These are phyloP conservation scores for Artibeus jamaicensis DNA, from an alignment of 2,797 vertebrate genomes.

Conservation along the genomic window DNA sequence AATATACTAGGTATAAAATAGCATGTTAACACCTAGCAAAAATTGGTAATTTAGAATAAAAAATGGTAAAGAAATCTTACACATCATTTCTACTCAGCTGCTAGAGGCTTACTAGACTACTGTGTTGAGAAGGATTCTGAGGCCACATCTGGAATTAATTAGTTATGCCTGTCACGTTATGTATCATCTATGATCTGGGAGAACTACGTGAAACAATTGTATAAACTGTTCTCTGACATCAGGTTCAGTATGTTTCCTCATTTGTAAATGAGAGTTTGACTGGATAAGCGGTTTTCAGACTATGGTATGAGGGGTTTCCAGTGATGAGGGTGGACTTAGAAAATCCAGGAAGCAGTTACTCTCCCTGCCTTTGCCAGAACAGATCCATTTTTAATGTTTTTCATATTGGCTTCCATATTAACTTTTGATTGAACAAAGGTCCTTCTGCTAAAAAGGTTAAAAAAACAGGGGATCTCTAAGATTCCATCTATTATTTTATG, in stretches of 20 bases:
- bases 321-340: not conserved
- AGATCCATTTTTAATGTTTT: not conserved
- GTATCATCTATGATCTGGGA: constrained; percentile 12
- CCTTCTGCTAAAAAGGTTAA: not conserved
- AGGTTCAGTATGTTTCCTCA: constrained; percentile 6
- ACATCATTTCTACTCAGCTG: not conserved
- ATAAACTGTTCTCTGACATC: constrained; percentile 11
- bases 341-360: not conserved
- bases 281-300: not conserved
- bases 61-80: not conserved
- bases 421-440: not conserved
- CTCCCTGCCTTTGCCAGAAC: not conserved
- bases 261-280: constrained; percentile 12
- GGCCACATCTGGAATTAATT: constrained; percentile 3
- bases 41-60: not conserved
- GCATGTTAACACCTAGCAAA: not conserved
- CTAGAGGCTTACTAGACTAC: not conserved
- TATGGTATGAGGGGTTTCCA: not conserved
- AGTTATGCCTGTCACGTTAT: not conserved
- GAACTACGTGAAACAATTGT: not conserved
- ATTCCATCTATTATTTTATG: not conserved
- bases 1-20: not conserved
- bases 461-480: not conserved
- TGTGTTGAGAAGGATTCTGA: not conserved
- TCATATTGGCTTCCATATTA: not conserved